Evolutionary conservation across 2,888 invertebrate species (phyloP), one percentile per base, ranked within the genome.

Genomic region (Seira sanloemensis): DNA sequence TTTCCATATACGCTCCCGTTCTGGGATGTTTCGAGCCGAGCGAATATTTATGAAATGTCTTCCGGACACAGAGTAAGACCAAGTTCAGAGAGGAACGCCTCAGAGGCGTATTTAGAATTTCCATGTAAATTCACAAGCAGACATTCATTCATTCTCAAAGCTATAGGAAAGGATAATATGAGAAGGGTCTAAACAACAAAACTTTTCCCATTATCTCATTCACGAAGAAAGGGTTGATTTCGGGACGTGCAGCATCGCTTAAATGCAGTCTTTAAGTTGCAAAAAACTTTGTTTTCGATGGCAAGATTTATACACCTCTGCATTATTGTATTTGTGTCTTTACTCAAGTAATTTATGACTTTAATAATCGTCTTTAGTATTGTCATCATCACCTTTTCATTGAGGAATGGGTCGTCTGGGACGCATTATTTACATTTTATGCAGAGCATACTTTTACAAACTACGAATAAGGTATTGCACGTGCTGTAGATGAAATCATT

Each of bases 1-100:
- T 54, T 67, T 76, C 21, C 12, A 19, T 67, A n/a, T 62, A 18
- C 18, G 54, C 62, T n/a, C 19, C 27, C 72, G 24, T 54, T 72
- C n/a, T 50, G n/a, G 50, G 2, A 2, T 50, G 50, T 50, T n/a
- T n/a, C 26, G 18, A 5, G 67, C 21, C 18, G 23, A 62, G 62
- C 18, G 78, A 78, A 78, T 78, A 78, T 78, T 69, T 71, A 78
- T 69, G 71, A 62, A 78, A 74, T 74, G 54, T 21, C 72, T 72
- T 72, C 46, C 16, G 24, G 46, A 69, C 7, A 27, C 2, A 5
- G 23, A 54, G 7, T 19, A 7, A 24, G 37, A 66, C 37, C 66
- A 75, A 19, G 67, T 50, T 50, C 50, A 50, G 50, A 50, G 12
- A 50, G n/a, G n/a, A 50, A 50, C 50, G 50, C 50, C 50, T 50